Evolutionary conservation across 2,113 vertebrate species (phyloP).

Genomic region (Laticauda laticaudata): DNA sequence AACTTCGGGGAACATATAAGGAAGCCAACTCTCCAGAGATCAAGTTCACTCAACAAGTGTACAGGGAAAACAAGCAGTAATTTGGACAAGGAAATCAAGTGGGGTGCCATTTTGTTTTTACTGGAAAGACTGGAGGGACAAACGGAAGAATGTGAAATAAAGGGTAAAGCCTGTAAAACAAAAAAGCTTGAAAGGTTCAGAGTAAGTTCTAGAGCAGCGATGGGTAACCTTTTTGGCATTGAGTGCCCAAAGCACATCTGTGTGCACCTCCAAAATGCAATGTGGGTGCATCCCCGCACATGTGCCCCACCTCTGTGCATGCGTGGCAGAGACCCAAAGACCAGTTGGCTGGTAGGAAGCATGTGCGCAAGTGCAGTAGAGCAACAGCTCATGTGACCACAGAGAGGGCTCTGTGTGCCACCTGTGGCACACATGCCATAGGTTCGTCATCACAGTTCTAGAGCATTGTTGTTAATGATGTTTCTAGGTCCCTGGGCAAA

Average conservation of each 20-base stretch:
- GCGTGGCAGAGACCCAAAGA: too few relatives aligned
- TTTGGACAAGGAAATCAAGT: not conserved
- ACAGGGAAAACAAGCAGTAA: not conserved
- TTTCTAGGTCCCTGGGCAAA: not conserved
- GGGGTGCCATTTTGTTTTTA: not conserved
- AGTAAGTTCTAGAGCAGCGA: not conserved
- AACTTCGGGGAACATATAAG: not conserved
- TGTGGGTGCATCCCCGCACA: too few relatives aligned
- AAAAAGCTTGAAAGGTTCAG: not conserved
- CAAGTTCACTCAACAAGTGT: not conserved
- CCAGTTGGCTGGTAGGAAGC: too few relatives aligned
- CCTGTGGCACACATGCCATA: too few relatives aligned
- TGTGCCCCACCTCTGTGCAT: too few relatives aligned
- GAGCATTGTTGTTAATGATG: not conserved
- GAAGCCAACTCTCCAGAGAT: not conserved
- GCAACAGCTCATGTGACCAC: too few relatives aligned
- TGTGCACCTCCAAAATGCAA: too few relatives aligned
- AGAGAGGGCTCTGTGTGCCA: too few relatives aligned
- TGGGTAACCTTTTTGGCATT: too few relatives aligned
- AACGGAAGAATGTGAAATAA: not conserved
- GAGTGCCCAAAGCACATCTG: too few relatives aligned
- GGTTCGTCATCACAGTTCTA: not conserved
- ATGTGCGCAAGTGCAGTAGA: too few relatives aligned
- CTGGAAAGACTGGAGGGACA: not conserved
- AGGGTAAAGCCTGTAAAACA: not conserved